Base-by-base conservation (phyloP, 2,888 invertebrate species). In the Hypomecis punctinalis region DNA sequence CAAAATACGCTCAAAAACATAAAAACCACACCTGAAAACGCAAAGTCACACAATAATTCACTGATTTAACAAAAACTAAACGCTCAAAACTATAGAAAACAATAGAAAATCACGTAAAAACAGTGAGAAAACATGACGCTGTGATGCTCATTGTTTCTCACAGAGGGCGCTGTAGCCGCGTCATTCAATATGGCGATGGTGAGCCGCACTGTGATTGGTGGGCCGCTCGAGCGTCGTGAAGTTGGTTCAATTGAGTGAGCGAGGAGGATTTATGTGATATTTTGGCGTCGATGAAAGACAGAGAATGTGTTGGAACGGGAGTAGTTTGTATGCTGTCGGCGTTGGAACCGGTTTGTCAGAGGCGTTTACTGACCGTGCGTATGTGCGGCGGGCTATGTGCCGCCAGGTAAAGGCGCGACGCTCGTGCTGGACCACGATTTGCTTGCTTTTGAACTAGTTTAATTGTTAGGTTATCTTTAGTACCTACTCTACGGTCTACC, bases 181-280 rank as follows among this genome's bases (percentile, higher is more conserved):
- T 76, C 75, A 81, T 88, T 85, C 92, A 93, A 93, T 89, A 93
- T 93, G 93, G 93, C 93, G 91, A 90, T 89, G 84, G 75, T 68
- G 78, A 73, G 77, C 76, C 71, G 81, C 75, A 72, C 81, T 75
- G 69, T 81, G 76, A 91, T 91, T 91, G 91, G 93, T 68, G 77
- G 75, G 58, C 69, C 73, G 73, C 70, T 77, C 81, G 81, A 84
- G 73, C 78, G 84, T 67, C 71, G 73, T 89, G 91, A 91, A 91
- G 91, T 92, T 92, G 81, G 85, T 75, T 82, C 76, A 78, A 72
- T 72, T 80, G 88, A 80, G 84, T 74, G 91, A 92, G 89, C 84
- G 91, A 86, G 91, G 83, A 76, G 81, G 89, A 89, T 89, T 91
- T 91, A 93, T 92, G 87, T 84, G 88, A 85, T 88, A 85, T 86